Evolutionary conservation across 2,888 invertebrate species (phyloP).

Genomic region (Cataglyphis livida): DNA sequence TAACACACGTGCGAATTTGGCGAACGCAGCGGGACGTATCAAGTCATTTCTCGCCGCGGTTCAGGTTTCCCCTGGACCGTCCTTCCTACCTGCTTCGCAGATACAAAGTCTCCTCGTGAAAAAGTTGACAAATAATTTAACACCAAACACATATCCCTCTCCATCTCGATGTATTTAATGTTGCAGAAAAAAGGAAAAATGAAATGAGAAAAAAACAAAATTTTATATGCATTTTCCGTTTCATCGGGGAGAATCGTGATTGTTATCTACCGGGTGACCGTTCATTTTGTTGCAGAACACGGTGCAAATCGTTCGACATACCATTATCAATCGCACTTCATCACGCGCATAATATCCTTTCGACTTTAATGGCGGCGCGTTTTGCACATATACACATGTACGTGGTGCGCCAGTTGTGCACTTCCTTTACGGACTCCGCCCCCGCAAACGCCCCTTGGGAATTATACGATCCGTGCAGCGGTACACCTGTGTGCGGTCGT

Average conservation of each 20-base stretch:
- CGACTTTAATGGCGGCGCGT: slow-evolving; percentile 64
- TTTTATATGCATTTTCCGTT: slow-evolving; percentile 17
- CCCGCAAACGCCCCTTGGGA: slow-evolving; percentile 66
- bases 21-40: slow-evolving; percentile 66
- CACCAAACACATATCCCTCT: neutral
- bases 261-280: slow-evolving; percentile 43
- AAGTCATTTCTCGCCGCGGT: slow-evolving; percentile 59
- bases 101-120: slow-evolving; percentile 6
- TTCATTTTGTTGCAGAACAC: slow-evolving; percentile 53
- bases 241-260: slow-evolving; percentile 45
- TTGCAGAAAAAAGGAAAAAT: slow-evolving; percentile 3
- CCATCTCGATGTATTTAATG: neutral
- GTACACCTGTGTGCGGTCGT: slow-evolving; percentile 64
- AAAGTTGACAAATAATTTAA: slow-evolving; percentile 11
- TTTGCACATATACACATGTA: slow-evolving; percentile 49
- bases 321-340: slow-evolving; percentile 56
- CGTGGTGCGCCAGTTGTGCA: slow-evolving; percentile 46
- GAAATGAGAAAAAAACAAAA: neutral
- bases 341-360: slow-evolving; percentile 63
- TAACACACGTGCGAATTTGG: slow-evolving; percentile 72
- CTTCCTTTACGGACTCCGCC: slow-evolving; percentile 63
- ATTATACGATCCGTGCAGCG: slow-evolving; percentile 57
- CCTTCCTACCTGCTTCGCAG: slow-evolving; percentile 22
- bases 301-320: slow-evolving; percentile 67
- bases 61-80: slow-evolving; percentile 43